Conservation (phyloP, 1,140 invertebrate genomes). For the Drosophila hydei region DNA sequence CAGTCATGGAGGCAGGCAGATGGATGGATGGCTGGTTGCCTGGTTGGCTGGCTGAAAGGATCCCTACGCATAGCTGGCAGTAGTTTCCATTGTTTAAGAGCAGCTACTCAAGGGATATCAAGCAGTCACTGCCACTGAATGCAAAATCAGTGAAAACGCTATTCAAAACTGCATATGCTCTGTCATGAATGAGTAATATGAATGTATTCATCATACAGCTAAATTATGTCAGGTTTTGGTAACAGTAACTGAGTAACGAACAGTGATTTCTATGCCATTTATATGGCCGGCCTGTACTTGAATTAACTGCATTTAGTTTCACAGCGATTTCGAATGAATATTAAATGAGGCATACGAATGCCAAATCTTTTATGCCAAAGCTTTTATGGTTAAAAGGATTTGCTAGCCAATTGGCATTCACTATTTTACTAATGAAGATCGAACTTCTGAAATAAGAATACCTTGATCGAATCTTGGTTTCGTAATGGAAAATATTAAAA, state of each 20-base stretch:
- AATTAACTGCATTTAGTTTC: not conserved
- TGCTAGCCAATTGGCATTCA: no score
- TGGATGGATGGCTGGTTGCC: conserved; percentile 7
- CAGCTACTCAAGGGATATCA: conserved; percentile 16
- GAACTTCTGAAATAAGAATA: no score
- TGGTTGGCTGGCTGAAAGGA: conserved; percentile 17
- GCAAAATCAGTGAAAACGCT: conserved; percentile 23
- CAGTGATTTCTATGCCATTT: not conserved
- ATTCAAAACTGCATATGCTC: conserved; percentile 35
- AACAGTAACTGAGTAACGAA: not conserved
- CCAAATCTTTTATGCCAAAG: no score
- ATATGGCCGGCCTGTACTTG: not conserved
- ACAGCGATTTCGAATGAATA: not conserved
- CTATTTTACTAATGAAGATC: no score
- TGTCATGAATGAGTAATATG: conserved; percentile 31
- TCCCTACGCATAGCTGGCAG: not conserved
- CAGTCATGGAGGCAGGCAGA: not conserved
- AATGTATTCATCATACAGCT: not conserved
- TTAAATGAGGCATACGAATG: not conserved
- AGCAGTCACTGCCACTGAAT: conserved; percentile 5
- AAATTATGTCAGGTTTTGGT: not conserved
- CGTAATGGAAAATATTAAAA: no score
- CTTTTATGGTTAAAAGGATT: no score
- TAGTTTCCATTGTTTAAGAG: conserved; percentile 27
- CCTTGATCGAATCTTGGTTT: no score